Conservation (phyloP, 1,140 invertebrate species). For the Aphelenchoides avenae region DNA sequence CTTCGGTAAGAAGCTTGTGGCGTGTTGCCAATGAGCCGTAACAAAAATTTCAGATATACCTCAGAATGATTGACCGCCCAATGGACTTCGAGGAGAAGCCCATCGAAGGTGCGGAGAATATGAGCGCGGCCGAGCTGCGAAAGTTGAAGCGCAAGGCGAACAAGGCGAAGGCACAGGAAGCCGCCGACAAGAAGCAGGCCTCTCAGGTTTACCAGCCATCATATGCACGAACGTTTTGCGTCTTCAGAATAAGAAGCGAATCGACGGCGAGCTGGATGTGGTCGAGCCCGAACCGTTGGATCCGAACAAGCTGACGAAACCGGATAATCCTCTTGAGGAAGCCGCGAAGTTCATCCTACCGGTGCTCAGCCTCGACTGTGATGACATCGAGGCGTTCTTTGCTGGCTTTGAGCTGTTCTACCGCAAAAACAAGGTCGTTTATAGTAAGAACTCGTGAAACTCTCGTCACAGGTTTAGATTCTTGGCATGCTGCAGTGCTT, state of each 20-base stretch:
- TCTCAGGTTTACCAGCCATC: slow-evolving; percentile 2
- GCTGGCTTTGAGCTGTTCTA: slow-evolving; percentile 50
- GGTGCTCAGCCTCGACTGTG: slow-evolving; percentile 38
- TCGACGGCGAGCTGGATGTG: slow-evolving; percentile 43
- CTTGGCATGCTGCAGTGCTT: slow-evolving; percentile 51
- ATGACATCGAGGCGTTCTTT: slow-evolving; percentile 39
- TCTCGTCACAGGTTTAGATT: slow-evolving; percentile 29
- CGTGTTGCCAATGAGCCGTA: background rate
- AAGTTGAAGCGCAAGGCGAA: slow-evolving; percentile 39
- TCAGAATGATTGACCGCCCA: slow-evolving; percentile 19
- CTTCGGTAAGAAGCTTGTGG: slow-evolving; percentile 30
- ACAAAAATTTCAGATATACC: slow-evolving; percentile 22
- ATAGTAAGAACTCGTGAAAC: background rate
- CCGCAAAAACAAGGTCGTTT: slow-evolving; percentile 45
- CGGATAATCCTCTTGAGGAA: slow-evolving; percentile 51
- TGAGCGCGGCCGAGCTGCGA: slow-evolving; percentile 37
- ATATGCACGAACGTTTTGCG: background rate
- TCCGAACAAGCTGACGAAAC: slow-evolving; percentile 38
- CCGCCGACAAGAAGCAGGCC: slow-evolving; percentile 41
- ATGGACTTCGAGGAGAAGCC: slow-evolving; percentile 19
- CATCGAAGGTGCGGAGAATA: slow-evolving; percentile 9
- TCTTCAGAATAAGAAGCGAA: slow-evolving; percentile 26
- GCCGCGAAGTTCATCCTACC: slow-evolving; percentile 55
- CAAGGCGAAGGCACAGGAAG: slow-evolving; percentile 28
- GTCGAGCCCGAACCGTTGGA: slow-evolving; percentile 40